Conservation (phyloP, 2,113 vertebrate species). For the Puffinus mauretanicus region DNA sequence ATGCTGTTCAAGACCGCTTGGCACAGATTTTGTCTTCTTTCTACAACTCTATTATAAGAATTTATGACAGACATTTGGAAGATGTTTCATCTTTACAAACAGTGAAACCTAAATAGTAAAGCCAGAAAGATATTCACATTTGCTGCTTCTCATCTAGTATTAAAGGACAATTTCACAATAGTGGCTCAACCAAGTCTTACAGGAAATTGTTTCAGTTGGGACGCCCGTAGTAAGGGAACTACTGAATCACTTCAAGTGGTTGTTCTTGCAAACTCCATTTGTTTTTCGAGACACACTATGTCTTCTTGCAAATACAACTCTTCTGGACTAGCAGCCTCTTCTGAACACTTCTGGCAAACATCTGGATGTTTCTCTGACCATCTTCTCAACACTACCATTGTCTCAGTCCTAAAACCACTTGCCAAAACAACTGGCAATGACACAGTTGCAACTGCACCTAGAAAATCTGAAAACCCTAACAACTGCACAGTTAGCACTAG, state of each 20-base stretch:
- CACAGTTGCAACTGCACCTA: not conserved
- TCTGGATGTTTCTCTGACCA: not conserved
- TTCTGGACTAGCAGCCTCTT: not conserved
- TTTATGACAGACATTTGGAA: not conserved
- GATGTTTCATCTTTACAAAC: not conserved
- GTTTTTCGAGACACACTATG: not conserved
- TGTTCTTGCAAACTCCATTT: not conserved
- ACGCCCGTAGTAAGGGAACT: fast-evolving
- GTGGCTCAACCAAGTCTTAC: not conserved
- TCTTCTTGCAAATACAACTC: not conserved
- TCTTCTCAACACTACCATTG: not conserved
- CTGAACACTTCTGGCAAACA: not conserved
- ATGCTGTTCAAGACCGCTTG: not conserved
- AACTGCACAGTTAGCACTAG: not conserved
- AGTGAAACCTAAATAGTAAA: not conserved
- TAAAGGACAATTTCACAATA: not conserved
- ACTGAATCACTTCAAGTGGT: not conserved
- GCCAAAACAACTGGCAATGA: not conserved
- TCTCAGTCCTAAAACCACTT: not conserved
- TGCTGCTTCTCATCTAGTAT: not conserved
- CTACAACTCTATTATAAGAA: not conserved
- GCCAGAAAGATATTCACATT: not conserved
- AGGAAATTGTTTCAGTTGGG: not conserved
- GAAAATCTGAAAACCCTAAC: not conserved
- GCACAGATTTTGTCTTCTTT: not conserved